Base-by-base conservation (phyloP, 2,888 invertebrate genomes). In the Drosophila melanocephala region DNA sequence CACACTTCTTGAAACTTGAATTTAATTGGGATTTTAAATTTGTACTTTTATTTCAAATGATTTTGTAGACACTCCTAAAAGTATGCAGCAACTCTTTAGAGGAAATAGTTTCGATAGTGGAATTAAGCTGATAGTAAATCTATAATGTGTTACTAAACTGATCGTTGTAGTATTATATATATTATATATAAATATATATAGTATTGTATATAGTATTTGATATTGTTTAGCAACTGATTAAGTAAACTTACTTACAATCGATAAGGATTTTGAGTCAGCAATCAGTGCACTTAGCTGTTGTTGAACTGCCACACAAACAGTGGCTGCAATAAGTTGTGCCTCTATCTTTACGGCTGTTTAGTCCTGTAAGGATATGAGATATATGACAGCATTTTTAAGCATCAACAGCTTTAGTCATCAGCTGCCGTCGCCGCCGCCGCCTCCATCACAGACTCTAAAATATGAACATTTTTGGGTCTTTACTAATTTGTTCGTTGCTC, bases 401-500 rank as follows among this genome's bases (percentile, higher is more conserved):
- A 35, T 26, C 33, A 35, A 2, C 63, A 7, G 35, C 52, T 57
- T 66, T 33, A 19, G 14, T 44, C 52, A 32, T 61, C 42, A 55
- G 14, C 39, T n/a, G n/a, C 30, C 26, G 56, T 37, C 37, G 56
- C 22, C 35, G 19, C 55, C 19, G 28, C 28, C 57, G 39, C 26
- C 37, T 6, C 12, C 39, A 28, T n/a, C 30, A 30, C 42, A 42
- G 42, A 58, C n/a, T n/a, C 16, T 10, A n/a, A 58, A 42, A 30
- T 58, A 58, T 58, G 57, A 57, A 35, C 51, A 56, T 42, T 52
- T 70, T 70, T 47, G 69, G 70, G 47, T 60, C 33, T 60, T 70
- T 59, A 57, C 79, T 81, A 84, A 86, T 86, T 86, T 74, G 73
- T 73, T 76, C 68, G 66, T 63, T 64, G 59, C 74, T 67, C 39